phyloP scores from a whole-genome alignment of 2,797 vertebrate genomes.

The Helostoma temminkii region DNA sequence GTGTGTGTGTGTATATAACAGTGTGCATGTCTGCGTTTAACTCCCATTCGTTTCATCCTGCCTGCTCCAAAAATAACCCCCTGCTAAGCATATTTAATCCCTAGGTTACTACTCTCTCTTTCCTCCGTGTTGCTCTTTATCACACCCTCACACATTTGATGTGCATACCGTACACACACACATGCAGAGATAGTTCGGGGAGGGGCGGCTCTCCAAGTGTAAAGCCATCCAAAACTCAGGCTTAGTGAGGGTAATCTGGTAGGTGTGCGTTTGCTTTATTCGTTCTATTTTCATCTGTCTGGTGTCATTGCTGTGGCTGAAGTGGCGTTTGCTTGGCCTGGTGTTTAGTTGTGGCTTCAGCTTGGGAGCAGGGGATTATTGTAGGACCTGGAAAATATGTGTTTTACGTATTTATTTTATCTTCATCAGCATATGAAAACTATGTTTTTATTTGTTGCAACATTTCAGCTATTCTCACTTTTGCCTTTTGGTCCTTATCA shows the following conservation, averaged over 20 bases:
- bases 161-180: constrained; percentile 14
- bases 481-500: background rate
- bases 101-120: constrained; percentile 58
- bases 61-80: constrained; percentile 81
- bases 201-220: constrained; percentile 18
- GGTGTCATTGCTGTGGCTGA: constrained; percentile 15
- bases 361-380: background rate
- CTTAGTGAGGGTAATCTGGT: constrained; percentile 64
- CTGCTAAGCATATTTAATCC: constrained; percentile 81
- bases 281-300: constrained; percentile 18
- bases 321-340: constrained; percentile 7
- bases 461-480: background rate
- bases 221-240: constrained; percentile 59
- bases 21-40: constrained; percentile 46
- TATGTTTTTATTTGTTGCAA: background rate
- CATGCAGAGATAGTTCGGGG: background rate
- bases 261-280: constrained; percentile 36
- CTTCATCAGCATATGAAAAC: background rate
- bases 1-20: constrained; percentile 42
- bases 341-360: constrained; percentile 19
- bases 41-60: constrained; percentile 62
- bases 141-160: constrained; percentile 55
- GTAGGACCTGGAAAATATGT: background rate
- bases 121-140: constrained; percentile 45
- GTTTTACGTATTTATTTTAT: background rate